Evolutionary conservation across 1,140 invertebrate species (phyloP), one percentile per base, ranked within the genome.

Genomic region (Brachionus rotundiformis): DNA sequence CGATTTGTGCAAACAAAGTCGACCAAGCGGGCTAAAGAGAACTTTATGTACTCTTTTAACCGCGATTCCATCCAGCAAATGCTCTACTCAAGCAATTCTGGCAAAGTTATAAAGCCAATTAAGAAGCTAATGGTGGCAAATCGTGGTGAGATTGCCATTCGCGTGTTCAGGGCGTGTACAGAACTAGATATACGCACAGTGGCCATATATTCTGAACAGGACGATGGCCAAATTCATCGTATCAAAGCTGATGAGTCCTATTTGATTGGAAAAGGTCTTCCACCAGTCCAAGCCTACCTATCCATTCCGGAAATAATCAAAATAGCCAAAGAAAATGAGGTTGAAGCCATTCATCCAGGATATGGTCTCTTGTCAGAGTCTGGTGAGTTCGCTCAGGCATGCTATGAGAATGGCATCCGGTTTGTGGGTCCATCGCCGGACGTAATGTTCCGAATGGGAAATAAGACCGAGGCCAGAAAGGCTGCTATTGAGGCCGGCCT

Each of bases 171-270:
- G 90, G 97, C 97, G 86, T 97, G 96, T 86, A 95, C 93, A 3
- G 98, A 99, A 89, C 90, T 99, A 84, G 96, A 96, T 23, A 98
- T 99, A 82, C 91, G 86, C 1, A 88, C 97, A 6, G 96, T 99
- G 41, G 96, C 96, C 44, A 93, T 99, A 44, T 99, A 98, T 89
- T 98, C 96, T 6, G 96, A 99, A 86, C 95, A 99, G 87, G 96
- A 99, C 87, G 95, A 94, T 86, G 94, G 95, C 91, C 95, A 98
- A 86, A 96, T 98, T 93, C 95, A 98, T 90, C 91, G 95, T 85
- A 94, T 96, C 87, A 98, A 98, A 88, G 96, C 96, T n/a, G 97
- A 99, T 88, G 97, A 99, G 86, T 93, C 95, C 3, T 99, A 98
- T 86, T 84, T 99, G 63, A 94, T 99, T 7, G 98, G 98, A 31